These are phyloP conservation scores for Phragmatobia fuliginosa DNA, from an alignment of 2,888 invertebrate genomes.

Conservation along the genomic window DNA sequence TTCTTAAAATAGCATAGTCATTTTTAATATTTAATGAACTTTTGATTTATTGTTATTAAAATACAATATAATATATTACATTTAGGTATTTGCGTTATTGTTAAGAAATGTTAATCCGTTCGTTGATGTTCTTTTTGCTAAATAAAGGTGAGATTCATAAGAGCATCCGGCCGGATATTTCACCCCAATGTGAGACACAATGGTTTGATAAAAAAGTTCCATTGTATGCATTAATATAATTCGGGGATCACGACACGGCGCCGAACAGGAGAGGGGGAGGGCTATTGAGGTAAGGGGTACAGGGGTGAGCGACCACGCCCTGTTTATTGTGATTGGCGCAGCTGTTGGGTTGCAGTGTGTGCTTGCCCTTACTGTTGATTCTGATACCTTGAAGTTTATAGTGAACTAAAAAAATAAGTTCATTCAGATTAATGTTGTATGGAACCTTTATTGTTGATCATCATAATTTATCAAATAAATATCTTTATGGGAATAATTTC, in stretches of 20 bases:
- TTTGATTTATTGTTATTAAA: constrained; percentile 13
- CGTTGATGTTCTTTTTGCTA: constrained; percentile 76
- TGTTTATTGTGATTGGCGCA: constrained; percentile 85
- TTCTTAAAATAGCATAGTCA: neutral
- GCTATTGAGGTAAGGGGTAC: constrained; percentile 40
- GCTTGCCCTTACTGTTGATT: constrained; percentile 65
- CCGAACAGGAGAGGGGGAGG: constrained; percentile 56
- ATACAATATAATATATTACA: neutral
- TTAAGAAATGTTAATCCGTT: constrained; percentile 67
- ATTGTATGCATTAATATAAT: constrained; percentile 84
- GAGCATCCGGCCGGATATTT: constrained; percentile 86
- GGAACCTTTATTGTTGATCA: constrained; percentile 6
- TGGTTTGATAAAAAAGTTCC: constrained; percentile 81
- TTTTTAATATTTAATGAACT: neutral
- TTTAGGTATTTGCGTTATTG: constrained; percentile 8
- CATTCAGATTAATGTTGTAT: constrained; percentile 21
- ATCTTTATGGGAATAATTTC: constrained; percentile 2
- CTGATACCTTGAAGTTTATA: constrained; percentile 39
- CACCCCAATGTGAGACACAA: constrained; percentile 83
- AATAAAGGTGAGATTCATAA: constrained; percentile 81
- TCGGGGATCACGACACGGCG: constrained; percentile 75
- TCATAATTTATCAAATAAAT: constrained; percentile 23
- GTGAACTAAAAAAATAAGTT: constrained; percentile 28
- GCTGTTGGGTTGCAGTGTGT: constrained; percentile 77
- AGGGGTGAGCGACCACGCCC: constrained; percentile 75